Evolutionary conservation across 1,140 invertebrate genomes (phyloP), one percentile per base, ranked within the genome.

Genomic region (Carcinoscorpius rotundicauda): DNA sequence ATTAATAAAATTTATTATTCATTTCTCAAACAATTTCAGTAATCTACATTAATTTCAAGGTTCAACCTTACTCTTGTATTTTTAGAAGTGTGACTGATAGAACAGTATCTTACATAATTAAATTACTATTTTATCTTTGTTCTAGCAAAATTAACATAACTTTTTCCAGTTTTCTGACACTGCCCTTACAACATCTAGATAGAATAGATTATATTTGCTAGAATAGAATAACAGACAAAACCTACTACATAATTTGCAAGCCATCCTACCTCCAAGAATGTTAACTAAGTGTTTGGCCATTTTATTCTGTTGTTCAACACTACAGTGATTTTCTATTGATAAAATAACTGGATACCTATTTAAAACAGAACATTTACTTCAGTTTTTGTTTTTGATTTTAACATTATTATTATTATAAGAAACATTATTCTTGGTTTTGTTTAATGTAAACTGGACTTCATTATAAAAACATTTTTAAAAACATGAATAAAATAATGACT

Each of bases 321-420:
- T 95, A 77, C 94, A 98, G 76, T 97, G 93, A 79, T 98, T 97
- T 80, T 98, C 95, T 65, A 98, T 91, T 6, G 91, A 95, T 10
- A 98, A 79, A 67, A 98, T 93, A 49, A 98, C 85, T 1, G 95
- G 95, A 76, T 93, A 94, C 52, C 68, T 69, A 51, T 5, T 51
- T 57, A 10, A 11, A 49, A 50, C 55, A 9, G 10, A 5, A 59
- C 58, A 60, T 51, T 48, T 60, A 64, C 50, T n/a, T 8, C 10
- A 58, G 53, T n/a, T 60, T 62, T 5, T 58, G 58, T 60, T 11
- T 8, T 62, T 51, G 5, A 11, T 55, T 9, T 53, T 62, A 60
- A 5, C 51, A 62, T 50, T 52, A 62, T 51, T 48, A 51, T 52
- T 58, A 51, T 60, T 58, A 62, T 52, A 9, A 11, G 51, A 55